These are phyloP conservation scores for Chorisops tibialis DNA, from an alignment of 2,888 invertebrate genomes.

Conservation along the genomic window DNA sequence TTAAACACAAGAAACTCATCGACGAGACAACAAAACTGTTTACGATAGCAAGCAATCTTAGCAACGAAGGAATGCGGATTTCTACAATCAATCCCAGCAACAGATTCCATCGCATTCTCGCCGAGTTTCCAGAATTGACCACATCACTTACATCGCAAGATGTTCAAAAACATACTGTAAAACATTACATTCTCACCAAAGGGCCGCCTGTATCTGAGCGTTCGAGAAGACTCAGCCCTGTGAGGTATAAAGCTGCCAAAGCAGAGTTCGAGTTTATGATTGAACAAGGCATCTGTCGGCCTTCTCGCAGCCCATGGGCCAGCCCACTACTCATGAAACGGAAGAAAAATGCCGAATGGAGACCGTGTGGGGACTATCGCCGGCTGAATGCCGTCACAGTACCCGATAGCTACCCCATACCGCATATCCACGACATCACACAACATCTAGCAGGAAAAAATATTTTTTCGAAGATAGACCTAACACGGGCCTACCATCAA, in stretches of 20 bases:
- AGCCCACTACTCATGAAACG: neutral
- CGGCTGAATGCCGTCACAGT: neutral
- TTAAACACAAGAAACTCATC: no score
- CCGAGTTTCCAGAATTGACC: no score
- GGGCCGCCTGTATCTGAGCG: neutral
- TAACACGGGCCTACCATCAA: conserved; percentile 1
- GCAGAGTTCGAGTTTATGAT: conserved; percentile 6
- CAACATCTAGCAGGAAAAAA: neutral
- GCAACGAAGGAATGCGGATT: no score
- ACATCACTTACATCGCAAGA: no score
- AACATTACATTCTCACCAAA: neutral
- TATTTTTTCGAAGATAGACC: conserved; percentile 1
- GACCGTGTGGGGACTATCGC: conserved; percentile 1
- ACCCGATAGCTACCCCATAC: neutral
- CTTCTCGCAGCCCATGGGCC: conserved; percentile 4
- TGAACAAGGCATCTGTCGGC: conserved; percentile 1
- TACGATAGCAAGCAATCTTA: no score
- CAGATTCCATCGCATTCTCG: no score
- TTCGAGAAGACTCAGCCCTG: neutral
- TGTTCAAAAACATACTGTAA: no score
- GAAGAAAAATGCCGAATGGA: neutral
- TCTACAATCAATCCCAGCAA: neutral
- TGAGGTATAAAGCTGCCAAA: neutral
- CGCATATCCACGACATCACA: neutral
- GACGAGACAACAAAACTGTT: no score